Base-by-base conservation (phyloP, 2,797 vertebrate species). In the Heliangelus exortis region DNA sequence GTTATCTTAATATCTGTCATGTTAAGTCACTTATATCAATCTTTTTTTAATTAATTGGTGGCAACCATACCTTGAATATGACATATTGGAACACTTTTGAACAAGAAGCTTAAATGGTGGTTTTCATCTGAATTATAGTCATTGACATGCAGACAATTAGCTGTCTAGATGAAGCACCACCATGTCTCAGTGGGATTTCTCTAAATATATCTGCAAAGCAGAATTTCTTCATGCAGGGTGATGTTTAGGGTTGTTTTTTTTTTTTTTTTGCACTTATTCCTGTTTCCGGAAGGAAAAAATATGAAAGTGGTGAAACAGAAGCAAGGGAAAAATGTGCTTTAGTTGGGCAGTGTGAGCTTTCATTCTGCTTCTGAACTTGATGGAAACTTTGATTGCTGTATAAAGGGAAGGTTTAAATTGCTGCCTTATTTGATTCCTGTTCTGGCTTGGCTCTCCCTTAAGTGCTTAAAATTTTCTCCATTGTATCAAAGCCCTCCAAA, bases 71-170 rank as follows among this genome's bases (percentile, higher is more conserved):
- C 79, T 88, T 81, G 80, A 82, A 47, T 22, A 13, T 41, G 13
- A 41, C 13, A 14, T 41, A 41, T 41, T 41, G 13, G 39, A 41
- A 41, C 39, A 41, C 39, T 41, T 41, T 15, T 41, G 39, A 41
- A 41, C 14, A 41, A 87, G 65, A 50, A 80, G 78, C 72, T 85
- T 81, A 87, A 95, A 68, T 19, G 39, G 76, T 78, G 57, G 8
- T 39, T 87, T 94, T 93, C 74, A 58, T 62, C 69, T 75, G 81
- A 73, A 29, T 79, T 96, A 86, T 43, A 89, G 95, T 33, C 28
- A 14, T 84, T 19, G 47, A 19, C 82, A 90, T 41, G 43, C 87
- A 63, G 25, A 10, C 75, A 79, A 28, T 54, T 39, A 82, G 33
- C 55, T 84, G 34, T 57, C 84, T 91, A 34, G 5, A 9, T 83